phyloP scores from a whole-genome alignment of 2,113 vertebrate species.

The Sylvilagus bachmani region DNA sequence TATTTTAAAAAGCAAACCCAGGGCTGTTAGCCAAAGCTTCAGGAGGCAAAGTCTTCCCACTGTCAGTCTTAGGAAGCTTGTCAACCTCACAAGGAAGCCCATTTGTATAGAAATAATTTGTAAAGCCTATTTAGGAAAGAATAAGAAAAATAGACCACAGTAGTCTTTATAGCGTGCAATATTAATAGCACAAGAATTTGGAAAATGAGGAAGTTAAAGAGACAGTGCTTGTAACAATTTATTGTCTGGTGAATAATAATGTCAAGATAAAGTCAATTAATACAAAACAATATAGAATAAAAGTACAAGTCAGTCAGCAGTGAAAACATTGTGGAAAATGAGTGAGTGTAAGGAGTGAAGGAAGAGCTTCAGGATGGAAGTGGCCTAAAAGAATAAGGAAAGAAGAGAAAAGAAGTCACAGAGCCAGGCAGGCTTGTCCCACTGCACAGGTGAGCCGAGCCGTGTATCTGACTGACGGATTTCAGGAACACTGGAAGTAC shows the following conservation, averaged over 20 bases:
- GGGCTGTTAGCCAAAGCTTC: not conserved
- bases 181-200: constrained; percentile 19
- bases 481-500: not conserved
- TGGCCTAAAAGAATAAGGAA: not conserved
- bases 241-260: not conserved
- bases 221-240: not conserved
- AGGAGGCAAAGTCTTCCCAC: not conserved
- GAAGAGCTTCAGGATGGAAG: not conserved
- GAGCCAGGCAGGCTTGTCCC: not conserved
- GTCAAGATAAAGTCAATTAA: not conserved
- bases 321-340: not conserved
- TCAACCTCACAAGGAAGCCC: too few species aligned
- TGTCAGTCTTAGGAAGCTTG: too few species aligned
- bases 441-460: not conserved
- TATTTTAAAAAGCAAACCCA: constrained; percentile 28
- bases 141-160: not conserved
- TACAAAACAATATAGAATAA: not conserved
- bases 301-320: not conserved
- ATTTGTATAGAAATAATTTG: not conserved
- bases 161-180: not conserved
- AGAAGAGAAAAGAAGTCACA: not conserved
- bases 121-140: not conserved
- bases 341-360: not conserved
- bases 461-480: not conserved
- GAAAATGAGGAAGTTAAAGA: not conserved